Percentiles rank a stretch among this genome's conserved stretches.
phyloP scores from a whole-genome alignment of 2,888 invertebrate species.

The Lepidocyrtoides sp. region DNA sequence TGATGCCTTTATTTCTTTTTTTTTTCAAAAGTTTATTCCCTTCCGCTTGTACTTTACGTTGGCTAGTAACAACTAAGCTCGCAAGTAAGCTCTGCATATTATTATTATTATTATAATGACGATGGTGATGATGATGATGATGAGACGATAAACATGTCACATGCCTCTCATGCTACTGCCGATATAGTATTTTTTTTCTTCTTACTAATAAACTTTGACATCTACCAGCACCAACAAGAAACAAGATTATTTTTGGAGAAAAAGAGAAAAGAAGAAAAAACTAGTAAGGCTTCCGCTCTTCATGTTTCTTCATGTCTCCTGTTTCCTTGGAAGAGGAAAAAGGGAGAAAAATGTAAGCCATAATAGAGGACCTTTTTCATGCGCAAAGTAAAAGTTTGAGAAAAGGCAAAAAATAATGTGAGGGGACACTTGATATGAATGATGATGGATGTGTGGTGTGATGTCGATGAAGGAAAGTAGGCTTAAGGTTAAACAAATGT shows the following conservation, averaged over 20 bases:
- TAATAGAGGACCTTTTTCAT: not conserved
- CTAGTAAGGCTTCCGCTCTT: not conserved
- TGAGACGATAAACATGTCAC: not conserved
- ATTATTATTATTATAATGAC: constrained; percentile 29
- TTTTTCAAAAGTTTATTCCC: not conserved
- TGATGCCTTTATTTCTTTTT: not conserved
- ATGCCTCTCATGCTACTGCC: no score
- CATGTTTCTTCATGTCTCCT: not conserved
- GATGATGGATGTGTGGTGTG: no score
- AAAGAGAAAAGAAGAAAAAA: not conserved
- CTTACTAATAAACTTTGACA: no score
- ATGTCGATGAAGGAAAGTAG: not conserved
- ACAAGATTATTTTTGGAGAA: not conserved
- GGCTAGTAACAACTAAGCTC: no score
- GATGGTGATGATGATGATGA: not conserved
- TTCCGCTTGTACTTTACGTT: no score
- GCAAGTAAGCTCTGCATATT: no score
- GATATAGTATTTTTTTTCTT: no score
- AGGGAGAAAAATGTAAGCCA: no score
- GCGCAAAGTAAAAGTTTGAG: not conserved
- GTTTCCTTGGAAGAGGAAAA: not conserved
- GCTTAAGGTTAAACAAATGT: not conserved
- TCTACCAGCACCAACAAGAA: not conserved
- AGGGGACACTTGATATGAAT: no score
- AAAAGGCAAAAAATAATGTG: no score